phyloP scores from a whole-genome alignment of 64 coral and sea anemone genomes.

The Actinia tenebrosa region DNA sequence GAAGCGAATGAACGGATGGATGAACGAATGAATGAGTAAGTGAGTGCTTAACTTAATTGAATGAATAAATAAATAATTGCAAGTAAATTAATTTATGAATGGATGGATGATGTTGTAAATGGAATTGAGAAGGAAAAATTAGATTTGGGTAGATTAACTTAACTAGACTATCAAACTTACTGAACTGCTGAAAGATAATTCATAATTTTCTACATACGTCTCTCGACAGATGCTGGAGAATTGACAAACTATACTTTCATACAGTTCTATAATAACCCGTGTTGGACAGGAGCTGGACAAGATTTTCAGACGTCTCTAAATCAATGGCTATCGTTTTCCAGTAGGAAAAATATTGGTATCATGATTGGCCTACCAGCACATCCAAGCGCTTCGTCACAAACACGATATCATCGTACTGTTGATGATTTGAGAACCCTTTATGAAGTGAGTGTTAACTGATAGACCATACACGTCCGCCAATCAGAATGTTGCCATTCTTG shows the following conservation, averaged over 20 bases:
- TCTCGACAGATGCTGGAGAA: slow-evolving; percentile 44
- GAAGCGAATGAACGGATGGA: no score
- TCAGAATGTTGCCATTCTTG: not conserved
- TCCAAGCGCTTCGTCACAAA: slow-evolving; percentile 17
- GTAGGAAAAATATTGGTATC: slow-evolving; percentile 41
- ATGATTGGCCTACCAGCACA: slow-evolving; percentile 60
- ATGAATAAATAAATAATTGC: not conserved
- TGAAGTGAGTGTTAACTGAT: slow-evolving; percentile 28
- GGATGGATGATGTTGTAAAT: no score
- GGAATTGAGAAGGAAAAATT: no score
- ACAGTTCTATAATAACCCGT: slow-evolving; percentile 76
- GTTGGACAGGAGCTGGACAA: slow-evolving; percentile 41
- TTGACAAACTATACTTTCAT: slow-evolving; percentile 64
- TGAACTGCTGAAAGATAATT: not conserved
- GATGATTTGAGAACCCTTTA: slow-evolving; percentile 43
- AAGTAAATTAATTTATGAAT: no score
- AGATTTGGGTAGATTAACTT: no score
- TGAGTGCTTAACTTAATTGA: not conserved
- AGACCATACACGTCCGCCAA: not conserved
- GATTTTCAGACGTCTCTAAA: slow-evolving; percentile 27
- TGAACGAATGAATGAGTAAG: not conserved
- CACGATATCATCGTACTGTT: slow-evolving; percentile 41
- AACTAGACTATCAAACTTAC: no score
- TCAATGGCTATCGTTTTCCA: slow-evolving; percentile 57
- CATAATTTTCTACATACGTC: not conserved